Evolutionary conservation across 2,113 vertebrate species (phyloP), one percentile per base, ranked within the genome.

Genomic region (Istiophorus platypterus): DNA sequence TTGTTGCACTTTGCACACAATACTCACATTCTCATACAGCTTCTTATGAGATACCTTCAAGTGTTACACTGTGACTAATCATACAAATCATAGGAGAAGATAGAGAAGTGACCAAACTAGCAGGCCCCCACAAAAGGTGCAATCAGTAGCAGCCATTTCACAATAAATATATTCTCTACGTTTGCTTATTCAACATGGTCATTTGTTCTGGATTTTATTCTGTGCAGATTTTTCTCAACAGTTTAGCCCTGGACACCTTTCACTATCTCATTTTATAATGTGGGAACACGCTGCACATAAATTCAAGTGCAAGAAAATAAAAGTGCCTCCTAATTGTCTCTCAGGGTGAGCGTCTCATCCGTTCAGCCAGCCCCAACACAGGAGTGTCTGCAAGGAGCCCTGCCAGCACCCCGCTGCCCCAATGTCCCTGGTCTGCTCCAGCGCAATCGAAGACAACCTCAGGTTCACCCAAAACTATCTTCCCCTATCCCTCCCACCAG

Each of bases 381-480:
- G 94, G 96, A 54, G 84, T 94, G 74, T 95, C 96, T 83, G 89
- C 90, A 10, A 96, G 93, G 85, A 95, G 94, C 71, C 89, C 96
- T 1, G 91, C 94, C 81, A 86, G 92, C 26, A 85, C 93, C 78
- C 89, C 89, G 47, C 90, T 91, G 78, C 94, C 95, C 34, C 95
- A 94, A 56, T 96, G 96, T 87, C 96, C 97, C 0, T 91, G 96
- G 85, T 97, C 97, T 1, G 97, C 97, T 34, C 97, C 97, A 0
- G 92, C 93, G 73, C 95, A 95, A 56, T 89, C 93, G 72, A 97
- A 95, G 90, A 92, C 93, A 76, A 96, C 95, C 83, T 96, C 96
- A 0, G 90, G 95, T 84, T 97, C 97, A 2, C 96, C 97, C 72
- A 99, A 95, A 93, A 96, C 95, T 14, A 93, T 97, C 85, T 98